Evolutionary conservation across 2,888 invertebrate genomes (phyloP), one percentile per base, ranked within the genome.

Genomic region (Punctoribates punctum): DNA sequence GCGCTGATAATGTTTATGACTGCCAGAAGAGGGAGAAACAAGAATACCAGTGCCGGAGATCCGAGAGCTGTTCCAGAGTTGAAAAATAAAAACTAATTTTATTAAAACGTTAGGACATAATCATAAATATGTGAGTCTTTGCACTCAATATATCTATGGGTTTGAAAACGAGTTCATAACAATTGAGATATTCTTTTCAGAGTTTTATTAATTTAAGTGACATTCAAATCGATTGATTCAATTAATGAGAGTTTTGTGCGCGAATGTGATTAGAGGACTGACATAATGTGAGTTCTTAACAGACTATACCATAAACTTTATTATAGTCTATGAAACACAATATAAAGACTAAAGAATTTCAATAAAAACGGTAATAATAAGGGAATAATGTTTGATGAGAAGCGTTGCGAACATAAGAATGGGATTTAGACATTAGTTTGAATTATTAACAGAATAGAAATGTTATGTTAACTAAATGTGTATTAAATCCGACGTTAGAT

Each of bases 21-120:
- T 70, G 38, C 70, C 70, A 70, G 70, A 70, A 70, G 70, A 70
- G 70, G 70, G 70, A 70, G 70, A 70, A 67, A 15, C 38, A 38
- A 1, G 17, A n/a, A 27, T n/a, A 70, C 34, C 70, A 70, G 70
- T 42, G 70, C 23, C 42, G n/a, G 2, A n/a, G 62, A 8, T 29
- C 27, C 20, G 17, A 15, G 15, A 62, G 62, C 23, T n/a, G 20
- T 54, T 20, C 13, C n/a, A n/a, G 6, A 5, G n/a, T 6, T 20
- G 2, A 3, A n/a, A 23, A 23, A 8, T 6, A 54, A 54, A 54
- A 62, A 34, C 23, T 34, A 62, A 62, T 62, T 23, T 62, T 6
- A 62, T 62, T 62, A 62, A 62, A 62, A 62, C 8, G 62, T 29
- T 29, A 29, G 34, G 13, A 29, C n/a, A 54, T 15, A 29, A 29